Evolutionary conservation across 2,888 invertebrate genomes (phyloP).

Genomic region (Drepanosiphum platanoidis): DNA sequence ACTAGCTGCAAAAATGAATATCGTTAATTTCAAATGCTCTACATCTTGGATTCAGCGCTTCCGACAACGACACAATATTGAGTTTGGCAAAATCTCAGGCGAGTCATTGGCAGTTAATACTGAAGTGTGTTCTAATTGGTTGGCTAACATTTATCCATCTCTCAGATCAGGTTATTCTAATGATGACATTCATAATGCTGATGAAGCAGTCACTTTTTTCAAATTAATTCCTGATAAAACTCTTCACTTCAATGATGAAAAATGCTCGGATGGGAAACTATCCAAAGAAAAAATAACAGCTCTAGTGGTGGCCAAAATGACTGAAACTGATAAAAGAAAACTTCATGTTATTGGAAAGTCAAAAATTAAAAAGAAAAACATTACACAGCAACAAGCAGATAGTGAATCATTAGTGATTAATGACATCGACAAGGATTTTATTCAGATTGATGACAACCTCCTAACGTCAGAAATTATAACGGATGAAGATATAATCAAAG

Average conservation of each 20-base stretch:
- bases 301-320: constrained; percentile 35
- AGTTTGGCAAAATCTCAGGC: constrained; percentile 16
- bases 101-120: constrained; percentile 2
- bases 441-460: constrained; percentile 33
- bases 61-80: constrained; percentile 5
- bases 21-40: constrained; percentile 12
- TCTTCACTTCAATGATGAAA: constrained; percentile 32
- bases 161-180: constrained; percentile 62
- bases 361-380: background rate
- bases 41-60: constrained; percentile 25
- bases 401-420: constrained; percentile 28
- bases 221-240: constrained; percentile 63
- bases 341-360: constrained; percentile 63
- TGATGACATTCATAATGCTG: constrained; percentile 65
- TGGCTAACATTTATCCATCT: background rate
- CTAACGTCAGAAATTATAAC: constrained; percentile 47
- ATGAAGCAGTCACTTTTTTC: constrained; percentile 65
- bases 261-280: background rate
- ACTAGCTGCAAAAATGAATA: constrained; percentile 3
- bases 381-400: constrained; percentile 13
- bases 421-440: background rate
- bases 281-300: constrained; percentile 40
- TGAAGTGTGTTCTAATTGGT: constrained; percentile 8
- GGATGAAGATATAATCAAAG: constrained; percentile 43
- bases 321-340: no score